Evolutionary conservation across 2,888 invertebrate species (phyloP).

Genomic region (Tribolium freemani): DNA sequence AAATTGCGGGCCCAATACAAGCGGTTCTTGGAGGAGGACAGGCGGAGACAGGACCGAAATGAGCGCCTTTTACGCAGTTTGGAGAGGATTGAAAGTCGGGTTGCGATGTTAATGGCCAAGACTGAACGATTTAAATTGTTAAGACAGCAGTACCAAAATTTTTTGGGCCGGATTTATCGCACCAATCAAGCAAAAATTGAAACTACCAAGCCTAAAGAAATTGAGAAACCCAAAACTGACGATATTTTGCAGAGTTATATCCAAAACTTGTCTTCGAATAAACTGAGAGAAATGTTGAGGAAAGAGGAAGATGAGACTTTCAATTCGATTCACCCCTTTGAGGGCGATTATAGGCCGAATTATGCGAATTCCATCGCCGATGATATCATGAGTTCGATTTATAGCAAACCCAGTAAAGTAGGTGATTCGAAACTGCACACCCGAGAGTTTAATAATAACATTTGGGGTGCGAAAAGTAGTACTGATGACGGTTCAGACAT

Average conservation of each 20-base stretch:
- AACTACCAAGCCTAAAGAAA: background rate
- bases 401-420: slow-evolving; percentile 7
- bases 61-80: slow-evolving; percentile 72
- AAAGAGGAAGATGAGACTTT: slow-evolving; percentile 26
- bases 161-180: slow-evolving; percentile 51
- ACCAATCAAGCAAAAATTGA: slow-evolving; percentile 5
- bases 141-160: slow-evolving; percentile 61
- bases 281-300: slow-evolving; percentile 46
- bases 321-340: background rate
- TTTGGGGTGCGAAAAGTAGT: background rate
- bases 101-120: slow-evolving; percentile 72
- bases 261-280: slow-evolving; percentile 50
- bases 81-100: slow-evolving; percentile 73
- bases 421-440: background rate
- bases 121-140: slow-evolving; percentile 73
- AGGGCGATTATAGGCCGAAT: slow-evolving; percentile 44
- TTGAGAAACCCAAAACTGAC: slow-evolving; percentile 33
- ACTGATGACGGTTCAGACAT: slow-evolving; percentile 12
- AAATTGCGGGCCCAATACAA: slow-evolving; percentile 69
- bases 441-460: slow-evolving; percentile 9
- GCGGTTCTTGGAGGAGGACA: slow-evolving; percentile 73
- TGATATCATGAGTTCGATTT: slow-evolving; percentile 59
- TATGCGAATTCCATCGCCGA: slow-evolving; percentile 57
- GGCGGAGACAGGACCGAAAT: slow-evolving; percentile 73
- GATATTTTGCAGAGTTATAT: slow-evolving; percentile 56